Evolutionary conservation across 2,113 vertebrate species (phyloP), one percentile per base, ranked within the genome.

Genomic region (Microtus ochrogaster): DNA sequence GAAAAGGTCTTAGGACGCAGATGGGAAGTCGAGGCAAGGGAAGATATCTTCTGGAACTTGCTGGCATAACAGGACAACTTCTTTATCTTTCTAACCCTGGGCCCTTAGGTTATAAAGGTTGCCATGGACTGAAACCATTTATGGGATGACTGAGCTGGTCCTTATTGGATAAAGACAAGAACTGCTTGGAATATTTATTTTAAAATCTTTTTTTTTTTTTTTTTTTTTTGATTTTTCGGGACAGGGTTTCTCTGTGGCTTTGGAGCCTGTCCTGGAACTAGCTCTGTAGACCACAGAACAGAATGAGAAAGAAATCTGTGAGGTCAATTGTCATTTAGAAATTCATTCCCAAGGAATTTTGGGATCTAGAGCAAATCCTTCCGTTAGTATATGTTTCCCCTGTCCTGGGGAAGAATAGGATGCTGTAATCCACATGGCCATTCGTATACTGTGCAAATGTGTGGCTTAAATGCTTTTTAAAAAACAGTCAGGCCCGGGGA

Each of bases 281-380:
- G 7, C 47, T 47, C 47, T 47, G 47, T 47, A 47, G 47, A 47
- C 7, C 47, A 47, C 47, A 47, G 47, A 30, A 85, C 10, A 95
- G 52, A 92, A 5, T 90, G 36, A 82, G 68, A 89, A 94, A 19
- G 36, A 88, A 82, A 9, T 36, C 72, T 24, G 39, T 58, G 77
- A 89, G 63, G 44, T 22, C 24, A 90, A n/a, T 28, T 22, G 58
- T 44, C 16, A 17, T 44, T 12, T 14, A 96, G 41, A 52, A 83
- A 72, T 78, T 91, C 28, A 33, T 61, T 83, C 30, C 84, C 72
- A 94, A 94, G 89, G 49, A 72, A 86, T 79, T 93, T 92, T 14
- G 36, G 7, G 52, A 21, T 68, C 49, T 33, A 33, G 24, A 52
- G 41, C 16, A 77, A 52, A 52, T 44, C 55, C 36, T 41, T 89